Conservation (phyloP, 1,140 invertebrate species). For the Octopus sinensis region DNA sequence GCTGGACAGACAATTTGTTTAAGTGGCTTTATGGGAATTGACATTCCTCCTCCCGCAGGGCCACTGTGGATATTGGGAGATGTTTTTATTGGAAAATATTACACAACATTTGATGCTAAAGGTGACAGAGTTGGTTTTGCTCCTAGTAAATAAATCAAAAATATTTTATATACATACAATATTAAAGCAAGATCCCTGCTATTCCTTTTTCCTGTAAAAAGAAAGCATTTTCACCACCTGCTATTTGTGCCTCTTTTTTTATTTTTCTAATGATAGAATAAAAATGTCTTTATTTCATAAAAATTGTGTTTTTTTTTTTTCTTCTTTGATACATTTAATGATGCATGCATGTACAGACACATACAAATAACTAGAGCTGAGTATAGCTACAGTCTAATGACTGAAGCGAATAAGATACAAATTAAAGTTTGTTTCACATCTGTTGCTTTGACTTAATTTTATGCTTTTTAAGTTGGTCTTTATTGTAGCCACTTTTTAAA, state of each 20-base stretch:
- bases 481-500: no score
- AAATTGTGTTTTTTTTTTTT: not conserved
- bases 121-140: conserved; percentile 92
- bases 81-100: conserved; percentile 92
- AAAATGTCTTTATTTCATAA: not conserved
- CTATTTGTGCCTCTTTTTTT: not conserved
- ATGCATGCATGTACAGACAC: no score
- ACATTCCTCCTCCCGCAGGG: conserved; percentile 77
- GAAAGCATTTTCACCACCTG: not conserved
- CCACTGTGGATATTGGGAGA: conserved; percentile 64
- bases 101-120: conserved; percentile 90
- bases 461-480: no score
- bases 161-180: no score
- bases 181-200: no score
- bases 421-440: no score
- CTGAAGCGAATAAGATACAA: no score
- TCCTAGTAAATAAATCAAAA: not conserved
- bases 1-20: conserved; percentile 64
- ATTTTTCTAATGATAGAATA: not conserved
- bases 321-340: no score
- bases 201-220: not conserved
- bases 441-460: no score
- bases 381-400: no score
- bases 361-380: no score
- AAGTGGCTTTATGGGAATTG: conserved; percentile 94